Conservation (phyloP, 1,140 invertebrate genomes). For the Plutomurus gul region DNA sequence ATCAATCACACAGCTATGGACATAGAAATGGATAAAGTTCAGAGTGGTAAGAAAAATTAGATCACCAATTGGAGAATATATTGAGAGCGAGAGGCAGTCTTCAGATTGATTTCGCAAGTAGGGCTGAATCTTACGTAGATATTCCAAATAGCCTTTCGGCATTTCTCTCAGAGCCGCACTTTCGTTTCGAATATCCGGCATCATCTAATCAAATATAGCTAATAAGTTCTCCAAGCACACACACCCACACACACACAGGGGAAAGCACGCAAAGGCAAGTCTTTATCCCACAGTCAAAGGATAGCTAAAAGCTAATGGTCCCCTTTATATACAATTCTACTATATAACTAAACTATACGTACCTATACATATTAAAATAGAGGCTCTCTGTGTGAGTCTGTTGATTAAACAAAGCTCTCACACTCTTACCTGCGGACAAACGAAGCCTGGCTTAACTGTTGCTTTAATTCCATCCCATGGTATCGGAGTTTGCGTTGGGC, state of each 20-base stretch:
- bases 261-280: too few relatives aligned
- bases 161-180: conserved; percentile 66
- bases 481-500: conserved; percentile 70
- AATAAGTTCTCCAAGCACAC: neutral
- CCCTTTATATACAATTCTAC: too few relatives aligned
- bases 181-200: conserved; percentile 82
- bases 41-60: conserved; percentile 35
- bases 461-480: conserved; percentile 82
- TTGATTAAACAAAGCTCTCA: neutral
- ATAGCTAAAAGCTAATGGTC: too few relatives aligned
- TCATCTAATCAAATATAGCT: conserved; percentile 61
- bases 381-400: too few relatives aligned
- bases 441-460: conserved; percentile 48
- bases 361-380: too few relatives aligned
- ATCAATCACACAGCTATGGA: neutral
- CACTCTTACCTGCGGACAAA: conserved; percentile 52
- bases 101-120: conserved; percentile 80
- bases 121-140: conserved; percentile 70
- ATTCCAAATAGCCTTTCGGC: conserved; percentile 68
- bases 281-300: too few relatives aligned
- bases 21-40: neutral
- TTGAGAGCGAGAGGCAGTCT: conserved; percentile 90
- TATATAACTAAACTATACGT: too few relatives aligned
- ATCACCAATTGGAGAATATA: conserved; percentile 93
- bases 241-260: too few relatives aligned